Base-by-base conservation (phyloP, 2,888 invertebrate genomes). In the Cylloceria caligata region DNA sequence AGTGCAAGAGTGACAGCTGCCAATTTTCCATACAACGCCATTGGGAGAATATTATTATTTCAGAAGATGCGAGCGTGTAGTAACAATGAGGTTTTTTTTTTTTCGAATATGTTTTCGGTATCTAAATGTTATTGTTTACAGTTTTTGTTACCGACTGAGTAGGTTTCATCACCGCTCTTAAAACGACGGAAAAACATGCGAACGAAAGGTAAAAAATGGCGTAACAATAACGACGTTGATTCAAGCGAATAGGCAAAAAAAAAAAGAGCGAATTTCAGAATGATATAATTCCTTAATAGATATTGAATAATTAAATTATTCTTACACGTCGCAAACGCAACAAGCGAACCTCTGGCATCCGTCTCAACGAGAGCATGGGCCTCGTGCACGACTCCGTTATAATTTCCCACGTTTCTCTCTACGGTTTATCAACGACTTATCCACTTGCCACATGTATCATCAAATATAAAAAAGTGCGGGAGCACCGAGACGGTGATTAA, bases 381-480 rank as follows among this genome's bases (percentile, higher is more conserved):
- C 13, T 6, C 11, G 67, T 24, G 16, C 19, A 2, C 27, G 55
- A 39, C 13, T 13, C 36, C 39, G 39, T 24, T 34, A 55, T 69
- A n/a, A 69, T 55, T 69, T 69, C 69, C 52, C 69, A 55, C 52
- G 68, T 67, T n/a, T 68, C 49, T 65, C 45, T 21, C 68, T 6
- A 4, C 68, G 52, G 13, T 24, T 36, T 34, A 68, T 68, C 24
- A 52, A 36, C 68, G 52, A 21, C 21, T 24, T 7, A 68, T 68
- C 68, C 47, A 49, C 68, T 52, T 21, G 47, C 52, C 52, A 68
- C 36, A 68, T 49, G 68, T 36, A 34, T 36, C 34, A 52, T 49
- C 21, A n/a, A 49, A 21, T 13, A 19, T 7, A 68, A 52, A 16
- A 52, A 68, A 34, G 27, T 16, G 9, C 27, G 45, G 27, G 13